These are phyloP conservation scores for Matsumyia berberina DNA, from an alignment of 2,888 invertebrate species.

Conservation along the genomic window DNA sequence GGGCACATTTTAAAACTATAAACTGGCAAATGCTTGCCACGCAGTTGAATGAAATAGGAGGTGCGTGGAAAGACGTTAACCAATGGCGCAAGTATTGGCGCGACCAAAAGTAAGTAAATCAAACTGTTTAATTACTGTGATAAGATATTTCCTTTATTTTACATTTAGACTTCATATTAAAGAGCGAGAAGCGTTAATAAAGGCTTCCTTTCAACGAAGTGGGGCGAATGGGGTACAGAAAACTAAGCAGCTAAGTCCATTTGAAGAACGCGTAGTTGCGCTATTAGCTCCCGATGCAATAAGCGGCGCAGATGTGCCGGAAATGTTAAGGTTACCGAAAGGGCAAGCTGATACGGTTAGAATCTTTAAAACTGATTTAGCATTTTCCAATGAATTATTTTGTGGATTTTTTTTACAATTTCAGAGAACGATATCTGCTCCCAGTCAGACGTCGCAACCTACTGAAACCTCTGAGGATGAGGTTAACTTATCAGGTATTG, in stretches of 20 bases:
- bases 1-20: not conserved
- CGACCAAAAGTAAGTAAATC: conserved; percentile 24
- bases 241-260: not conserved
- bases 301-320: too few relatives aligned
- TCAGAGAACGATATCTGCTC: not conserved
- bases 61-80: conserved; percentile 5
- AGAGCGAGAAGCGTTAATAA: conserved; percentile 3
- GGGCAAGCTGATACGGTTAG: not conserved
- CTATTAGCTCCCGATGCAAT: conserved; percentile 1
- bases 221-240: not conserved
- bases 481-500: not conserved
- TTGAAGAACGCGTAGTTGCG: conserved; percentile 1
- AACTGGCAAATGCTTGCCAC: too few relatives aligned
- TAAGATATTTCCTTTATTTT: conserved; percentile 13
- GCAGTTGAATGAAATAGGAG: not conserved
- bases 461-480: not conserved
- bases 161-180: conserved; percentile 12
- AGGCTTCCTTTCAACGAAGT: not conserved
- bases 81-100: conserved; percentile 32
- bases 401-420: not conserved
- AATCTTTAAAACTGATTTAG: not conserved
- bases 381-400: not conserved
- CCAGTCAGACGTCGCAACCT: not conserved
- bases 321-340: not conserved
- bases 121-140: conserved; percentile 15